These are phyloP conservation scores for Ceratitis capitata DNA, from an alignment of 1,140 invertebrate genomes.

Conservation along the genomic window DNA sequence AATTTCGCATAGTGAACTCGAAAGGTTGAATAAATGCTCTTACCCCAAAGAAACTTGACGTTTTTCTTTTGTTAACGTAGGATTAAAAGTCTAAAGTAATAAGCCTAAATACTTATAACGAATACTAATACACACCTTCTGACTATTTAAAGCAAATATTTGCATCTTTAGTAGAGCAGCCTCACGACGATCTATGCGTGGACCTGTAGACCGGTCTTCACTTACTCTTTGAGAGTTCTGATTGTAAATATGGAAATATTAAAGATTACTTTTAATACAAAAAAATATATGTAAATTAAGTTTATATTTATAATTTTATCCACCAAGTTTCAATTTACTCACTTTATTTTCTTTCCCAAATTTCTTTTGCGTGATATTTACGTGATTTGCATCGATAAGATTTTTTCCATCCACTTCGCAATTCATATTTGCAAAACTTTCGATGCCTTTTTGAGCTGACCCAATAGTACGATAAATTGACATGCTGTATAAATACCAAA, in stretches of 20 bases:
- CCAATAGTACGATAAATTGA: conserved; percentile 75
- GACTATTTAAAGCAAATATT: conserved; percentile 53
- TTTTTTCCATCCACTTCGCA: conserved; percentile 47
- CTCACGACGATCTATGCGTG: conserved; percentile 55
- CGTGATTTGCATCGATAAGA: background rate
- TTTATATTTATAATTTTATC: background rate
- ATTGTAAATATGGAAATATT: background rate
- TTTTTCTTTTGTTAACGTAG: no score
- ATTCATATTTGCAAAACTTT: conserved; percentile 64
- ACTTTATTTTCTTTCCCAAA: background rate
- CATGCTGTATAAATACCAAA: conserved; percentile 72
- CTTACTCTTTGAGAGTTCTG: conserved; percentile 39
- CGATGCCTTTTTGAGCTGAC: conserved; percentile 55
- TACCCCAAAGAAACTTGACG: no score
- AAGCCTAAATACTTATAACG: no score
- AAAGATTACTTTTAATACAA: background rate
- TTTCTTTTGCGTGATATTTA: background rate
- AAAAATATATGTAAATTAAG: background rate
- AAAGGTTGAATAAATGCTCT: no score
- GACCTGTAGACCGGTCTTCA: conserved; percentile 4
- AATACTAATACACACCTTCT: conserved; percentile 57
- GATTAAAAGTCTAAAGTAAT: no score
- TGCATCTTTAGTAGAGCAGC: conserved; percentile 56
- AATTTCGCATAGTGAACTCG: no score
- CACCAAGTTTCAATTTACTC: background rate